Percentiles rank a stretch among this genome's conserved stretches.
These are phyloP conservation scores for Paraplagusia blochii DNA, from an alignment of 2,113 vertebrate species.

Conservation along the genomic window DNA sequence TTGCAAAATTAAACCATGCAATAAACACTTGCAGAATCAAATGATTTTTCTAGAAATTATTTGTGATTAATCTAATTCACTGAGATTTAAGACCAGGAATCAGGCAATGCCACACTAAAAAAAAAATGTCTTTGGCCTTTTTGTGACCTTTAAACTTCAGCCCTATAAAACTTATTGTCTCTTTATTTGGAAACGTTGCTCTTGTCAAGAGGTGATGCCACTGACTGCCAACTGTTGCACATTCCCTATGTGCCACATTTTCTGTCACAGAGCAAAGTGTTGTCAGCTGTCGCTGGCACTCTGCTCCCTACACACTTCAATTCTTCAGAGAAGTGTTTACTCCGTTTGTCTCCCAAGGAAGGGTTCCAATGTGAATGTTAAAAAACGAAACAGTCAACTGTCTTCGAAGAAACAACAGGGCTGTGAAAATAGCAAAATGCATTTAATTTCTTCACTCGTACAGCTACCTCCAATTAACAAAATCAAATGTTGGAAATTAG, in stretches of 20 bases:
- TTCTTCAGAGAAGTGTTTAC: conserved; percentile 35
- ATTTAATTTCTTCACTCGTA: too few relatives aligned
- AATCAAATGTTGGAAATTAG: too few relatives aligned
- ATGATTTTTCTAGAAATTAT: too few relatives aligned
- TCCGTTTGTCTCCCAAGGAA: conserved; percentile 21
- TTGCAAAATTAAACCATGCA: too few relatives aligned
- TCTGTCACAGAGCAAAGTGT: conserved; percentile 42
- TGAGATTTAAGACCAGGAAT: neutral
- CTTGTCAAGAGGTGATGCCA: conserved; percentile 46
- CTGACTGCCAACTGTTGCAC: conserved; percentile 46
- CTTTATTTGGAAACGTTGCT: conserved; percentile 47
- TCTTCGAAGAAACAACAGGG: too few relatives aligned
- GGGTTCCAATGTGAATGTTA: conserved; percentile 42
- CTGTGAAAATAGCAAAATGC: too few relatives aligned
- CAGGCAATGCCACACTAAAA: conserved; percentile 6
- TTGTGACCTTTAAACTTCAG: conserved; percentile 38
- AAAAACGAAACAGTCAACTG: neutral
- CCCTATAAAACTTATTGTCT: conserved; percentile 43
- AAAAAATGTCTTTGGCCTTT: conserved; percentile 37
- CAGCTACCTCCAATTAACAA: too few relatives aligned
- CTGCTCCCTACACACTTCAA: conserved; percentile 25
- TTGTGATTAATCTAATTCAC: too few relatives aligned
- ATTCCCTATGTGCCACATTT: conserved; percentile 43
- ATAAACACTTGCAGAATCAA: too few relatives aligned
- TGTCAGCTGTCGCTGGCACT: conserved; percentile 31